A percentile compares a stretch with the other conserved stretches of the same genome.
phyloP scores from a whole-genome alignment of 2,113 vertebrate species.

The Nasalis larvatus region DNA sequence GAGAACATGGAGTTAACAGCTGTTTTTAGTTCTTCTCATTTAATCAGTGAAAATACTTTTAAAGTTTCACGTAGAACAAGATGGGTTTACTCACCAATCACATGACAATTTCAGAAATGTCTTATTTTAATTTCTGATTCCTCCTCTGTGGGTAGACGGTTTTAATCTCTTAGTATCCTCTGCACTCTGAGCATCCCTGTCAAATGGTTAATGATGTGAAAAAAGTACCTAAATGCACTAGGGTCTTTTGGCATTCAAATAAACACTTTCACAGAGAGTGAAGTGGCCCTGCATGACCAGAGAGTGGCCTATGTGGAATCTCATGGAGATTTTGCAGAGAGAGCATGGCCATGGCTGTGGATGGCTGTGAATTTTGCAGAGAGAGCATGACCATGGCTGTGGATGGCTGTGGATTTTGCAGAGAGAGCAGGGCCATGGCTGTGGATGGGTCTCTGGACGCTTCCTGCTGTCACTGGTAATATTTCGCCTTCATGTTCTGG shows the following conservation, averaged over 20 bases:
- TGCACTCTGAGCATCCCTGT: neutral
- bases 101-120: conserved; percentile 31
- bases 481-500: neutral
- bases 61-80: conserved; percentile 36
- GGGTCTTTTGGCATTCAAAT: conserved; percentile 46
- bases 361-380: neutral
- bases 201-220: conserved; percentile 50
- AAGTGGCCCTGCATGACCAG: neutral
- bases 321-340: neutral
- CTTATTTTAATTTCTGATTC: conserved; percentile 51
- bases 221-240: neutral
- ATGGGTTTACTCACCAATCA: conserved; percentile 22
- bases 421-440: no score
- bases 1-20: neutral
- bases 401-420: no score
- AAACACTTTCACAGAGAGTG: neutral
- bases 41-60: conserved; percentile 25
- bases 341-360: neutral
- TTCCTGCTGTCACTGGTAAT: neutral
- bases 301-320: neutral
- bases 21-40: conserved; percentile 16
- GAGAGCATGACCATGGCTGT: neutral
- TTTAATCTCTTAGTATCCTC: conserved; percentile 29
- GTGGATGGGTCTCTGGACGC: neutral
- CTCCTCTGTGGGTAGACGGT: neutral